Percentiles rank a stretch among this genome's conserved stretches.
Evolutionary conservation across 2,113 vertebrate genomes (phyloP).

Genomic region (Catharus minimus): DNA sequence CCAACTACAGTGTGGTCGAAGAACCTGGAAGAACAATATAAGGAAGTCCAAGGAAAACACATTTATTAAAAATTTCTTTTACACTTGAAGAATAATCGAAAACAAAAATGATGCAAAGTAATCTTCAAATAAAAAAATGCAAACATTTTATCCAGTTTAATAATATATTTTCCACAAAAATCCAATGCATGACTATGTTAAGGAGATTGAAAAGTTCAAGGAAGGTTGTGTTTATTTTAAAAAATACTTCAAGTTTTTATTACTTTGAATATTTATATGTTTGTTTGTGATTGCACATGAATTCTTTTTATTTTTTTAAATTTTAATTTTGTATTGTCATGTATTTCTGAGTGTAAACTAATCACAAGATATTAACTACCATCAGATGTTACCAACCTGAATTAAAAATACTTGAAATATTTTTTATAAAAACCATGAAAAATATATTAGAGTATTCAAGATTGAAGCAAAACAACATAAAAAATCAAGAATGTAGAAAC

Average conservation of each 20-base stretch:
- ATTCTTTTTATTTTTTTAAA: not conserved
- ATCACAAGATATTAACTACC: not conserved
- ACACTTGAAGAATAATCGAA: not conserved
- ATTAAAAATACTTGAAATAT: not conserved
- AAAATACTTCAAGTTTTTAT: not conserved
- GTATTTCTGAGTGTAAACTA: not conserved
- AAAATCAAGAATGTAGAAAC: not conserved
- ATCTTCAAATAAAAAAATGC: not conserved
- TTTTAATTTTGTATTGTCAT: not conserved
- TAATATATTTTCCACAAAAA: not conserved
- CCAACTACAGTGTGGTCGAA: not conserved
- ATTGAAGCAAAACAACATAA: not conserved
- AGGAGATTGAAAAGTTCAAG: not conserved
- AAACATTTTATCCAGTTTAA: not conserved
- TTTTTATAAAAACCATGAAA: not conserved
- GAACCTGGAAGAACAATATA: not conserved
- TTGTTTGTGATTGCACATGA: not conserved
- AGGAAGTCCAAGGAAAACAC: not conserved
- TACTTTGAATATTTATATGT: not conserved
- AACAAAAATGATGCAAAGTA: not conserved
- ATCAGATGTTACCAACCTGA: not conserved
- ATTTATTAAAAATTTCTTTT: not conserved
- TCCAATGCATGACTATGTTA: not conserved
- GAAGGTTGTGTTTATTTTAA: not conserved
- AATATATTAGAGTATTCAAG: not conserved